Conservation (phyloP, 2,888 invertebrate species). For the Euplexia lucipara region DNA sequence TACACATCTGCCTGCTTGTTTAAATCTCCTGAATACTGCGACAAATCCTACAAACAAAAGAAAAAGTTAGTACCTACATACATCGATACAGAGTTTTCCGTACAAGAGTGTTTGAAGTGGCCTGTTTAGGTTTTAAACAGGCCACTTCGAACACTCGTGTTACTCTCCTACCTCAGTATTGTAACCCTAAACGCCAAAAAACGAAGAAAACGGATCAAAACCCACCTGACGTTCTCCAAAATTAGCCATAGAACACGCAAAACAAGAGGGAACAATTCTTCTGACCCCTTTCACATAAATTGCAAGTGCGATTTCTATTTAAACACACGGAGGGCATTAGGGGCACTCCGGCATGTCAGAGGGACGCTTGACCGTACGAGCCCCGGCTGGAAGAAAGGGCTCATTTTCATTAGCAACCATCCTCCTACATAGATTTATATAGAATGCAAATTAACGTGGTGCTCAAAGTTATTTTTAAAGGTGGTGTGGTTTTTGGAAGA, state of each 20-base stretch:
- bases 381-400: slow-evolving; percentile 85
- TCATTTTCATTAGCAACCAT: slow-evolving; percentile 89
- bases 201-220: slow-evolving; percentile 33
- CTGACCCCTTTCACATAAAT: slow-evolving; percentile 89
- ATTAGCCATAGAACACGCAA: slow-evolving; percentile 79
- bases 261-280: slow-evolving; percentile 80
- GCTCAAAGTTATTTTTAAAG: slow-evolving; percentile 73
- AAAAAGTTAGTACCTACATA: no score
- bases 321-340: slow-evolving; percentile 82
- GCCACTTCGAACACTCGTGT: neutral
- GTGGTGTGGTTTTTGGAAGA: slow-evolving; percentile 1
- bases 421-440: slow-evolving; percentile 84
- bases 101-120: no score
- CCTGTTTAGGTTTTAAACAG: no score
- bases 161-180: neutral
- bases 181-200: neutral
- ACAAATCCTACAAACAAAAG: no score
- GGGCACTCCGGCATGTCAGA: slow-evolving; percentile 79
- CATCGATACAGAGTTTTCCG: neutral
- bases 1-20: no score
- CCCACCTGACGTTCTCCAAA: slow-evolving; percentile 67
- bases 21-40: no score
- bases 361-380: slow-evolving; percentile 80
- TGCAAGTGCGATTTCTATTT: slow-evolving; percentile 88
- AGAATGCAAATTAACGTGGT: slow-evolving; percentile 70